Base-by-base conservation (phyloP, 2,797 vertebrate species). In the Enteromius fasciolatus region DNA sequence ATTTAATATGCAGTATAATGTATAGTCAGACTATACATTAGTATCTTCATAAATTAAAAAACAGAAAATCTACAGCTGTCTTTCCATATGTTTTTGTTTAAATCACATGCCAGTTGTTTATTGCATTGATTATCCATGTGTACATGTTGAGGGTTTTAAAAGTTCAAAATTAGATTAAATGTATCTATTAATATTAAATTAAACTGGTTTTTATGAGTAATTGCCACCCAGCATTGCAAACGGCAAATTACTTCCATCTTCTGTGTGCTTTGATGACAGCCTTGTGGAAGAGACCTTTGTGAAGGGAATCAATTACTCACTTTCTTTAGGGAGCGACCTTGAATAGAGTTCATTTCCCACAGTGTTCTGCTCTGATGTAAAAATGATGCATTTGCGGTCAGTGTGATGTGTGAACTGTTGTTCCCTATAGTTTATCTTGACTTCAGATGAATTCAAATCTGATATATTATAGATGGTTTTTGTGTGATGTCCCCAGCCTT, bases 51-150 rank as follows among this genome's bases (percentile, higher is more conserved):
- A 39, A 54, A 74, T 9, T 3, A 6, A 52, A 7, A 66, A 31
- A 50, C 2, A 11, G 5, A 69, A 70, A 72, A 20, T 20, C 18
- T 52, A 20, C 7, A 74, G 12, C 39, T 61, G 25, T 61, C 23
- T 59, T 57, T 70, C 11, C 52, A 46, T 41, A 31, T 23, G 67
- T n/a, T 48, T 70, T 61, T 61, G 68, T 80, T 72, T 48, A 72
- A 70, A 79, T 46, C 25, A 31, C 52, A 48, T 77, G 25, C 25
- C 15, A 33, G 31, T 64, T 64, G 17, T 44, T 57, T 69, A 79
- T 41, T 50, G 18, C 33, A 39, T 12, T 64, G 41, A 50, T 48
- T 54, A 23, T 50, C 69, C 46, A 50, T 33, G 66, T 12, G 17
- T 69, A 69, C 66, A 31, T 20, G 23, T 57, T 57, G 48, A 52